These are phyloP conservation scores for Argya squamiceps DNA, from an alignment of 2,797 vertebrate genomes.

Conservation along the genomic window DNA sequence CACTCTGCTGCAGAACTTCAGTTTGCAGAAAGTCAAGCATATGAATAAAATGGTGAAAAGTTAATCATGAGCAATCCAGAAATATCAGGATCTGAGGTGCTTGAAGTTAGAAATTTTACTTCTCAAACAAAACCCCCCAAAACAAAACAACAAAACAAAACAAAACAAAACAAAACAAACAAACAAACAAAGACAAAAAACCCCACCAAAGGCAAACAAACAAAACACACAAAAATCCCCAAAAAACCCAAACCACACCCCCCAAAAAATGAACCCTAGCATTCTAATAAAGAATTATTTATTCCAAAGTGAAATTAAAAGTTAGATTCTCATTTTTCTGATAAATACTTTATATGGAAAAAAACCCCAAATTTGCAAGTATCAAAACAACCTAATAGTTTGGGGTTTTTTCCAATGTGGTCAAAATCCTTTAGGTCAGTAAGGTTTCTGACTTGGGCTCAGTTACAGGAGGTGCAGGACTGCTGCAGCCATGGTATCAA, in stretches of 20 bases:
- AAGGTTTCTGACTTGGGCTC: background rate
- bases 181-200: too few relatives aligned
- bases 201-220: too few relatives aligned
- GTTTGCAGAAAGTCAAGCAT: background rate
- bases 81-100: background rate
- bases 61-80: background rate
- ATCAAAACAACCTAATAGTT: background rate
- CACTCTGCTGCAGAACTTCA: background rate
- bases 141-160: background rate
- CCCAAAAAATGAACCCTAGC: background rate
- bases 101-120: background rate
- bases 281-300: background rate
- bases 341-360: background rate
- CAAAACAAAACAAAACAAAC: background rate
- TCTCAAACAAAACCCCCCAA: background rate
- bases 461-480: background rate
- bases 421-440: background rate
- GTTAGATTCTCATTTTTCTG: background rate
- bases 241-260: too few relatives aligned
- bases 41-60: background rate
- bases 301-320: background rate
- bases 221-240: too few relatives aligned
- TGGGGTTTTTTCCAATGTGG: background rate
- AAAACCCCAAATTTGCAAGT: background rate
- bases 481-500: background rate